Percentiles rank a stretch among this genome's conserved stretches.
phyloP scores from a whole-genome alignment of 2,113 vertebrate genomes.

The Eulemur macaco region DNA sequence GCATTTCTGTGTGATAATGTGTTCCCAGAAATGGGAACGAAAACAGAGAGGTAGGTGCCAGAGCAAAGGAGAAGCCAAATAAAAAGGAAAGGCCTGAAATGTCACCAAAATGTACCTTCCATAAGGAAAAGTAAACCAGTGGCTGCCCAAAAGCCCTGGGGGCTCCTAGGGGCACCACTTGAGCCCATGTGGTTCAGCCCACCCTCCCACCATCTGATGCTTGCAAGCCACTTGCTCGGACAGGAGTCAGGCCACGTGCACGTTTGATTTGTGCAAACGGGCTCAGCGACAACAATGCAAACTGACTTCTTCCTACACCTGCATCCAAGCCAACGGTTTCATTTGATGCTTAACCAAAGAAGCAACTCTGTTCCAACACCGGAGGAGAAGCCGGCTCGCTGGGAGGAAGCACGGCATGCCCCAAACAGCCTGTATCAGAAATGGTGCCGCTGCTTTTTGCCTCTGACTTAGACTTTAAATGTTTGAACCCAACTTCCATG shows the following conservation, averaged over 20 bases:
- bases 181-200: background rate
- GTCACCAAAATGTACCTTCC: background rate
- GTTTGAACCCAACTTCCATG: background rate
- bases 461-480: background rate
- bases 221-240: background rate
- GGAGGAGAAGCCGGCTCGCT: background rate
- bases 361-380: background rate
- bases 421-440: accelerated
- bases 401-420: background rate
- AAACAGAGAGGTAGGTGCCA: background rate
- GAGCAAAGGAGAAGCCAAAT: background rate
- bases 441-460: accelerated
- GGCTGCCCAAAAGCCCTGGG: background rate
- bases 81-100: background rate
- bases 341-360: background rate
- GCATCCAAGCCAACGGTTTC: background rate
- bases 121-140: background rate
- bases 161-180: background rate
- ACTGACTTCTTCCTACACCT: background rate
- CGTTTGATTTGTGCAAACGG: background rate
- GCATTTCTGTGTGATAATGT: background rate
- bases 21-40: background rate
- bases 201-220: too few relatives aligned
- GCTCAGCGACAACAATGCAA: background rate
- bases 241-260: background rate